Base-by-base conservation (phyloP, 35 echinoderm and acorn worm species). In the Ophioderma brevispina region DNA sequence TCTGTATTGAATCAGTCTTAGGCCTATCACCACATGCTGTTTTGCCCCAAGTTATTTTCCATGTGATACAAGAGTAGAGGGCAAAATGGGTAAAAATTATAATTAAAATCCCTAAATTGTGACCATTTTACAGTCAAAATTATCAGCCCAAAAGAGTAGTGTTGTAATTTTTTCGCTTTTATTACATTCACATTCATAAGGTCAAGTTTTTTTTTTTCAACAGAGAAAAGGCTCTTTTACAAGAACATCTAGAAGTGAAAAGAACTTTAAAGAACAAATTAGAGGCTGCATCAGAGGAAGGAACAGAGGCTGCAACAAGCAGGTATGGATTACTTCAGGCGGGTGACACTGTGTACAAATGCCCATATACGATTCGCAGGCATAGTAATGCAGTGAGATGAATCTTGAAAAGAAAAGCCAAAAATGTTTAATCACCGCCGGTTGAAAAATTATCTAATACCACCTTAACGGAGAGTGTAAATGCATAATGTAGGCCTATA, bases 241-340 rank as follows among this genome's bases (percentile, higher is more conserved):
- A 84, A 50, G 70, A 91, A 50, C 82, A 91, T 78, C 70, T 64
- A 31, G 75, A 91, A 36, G 76, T 86, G 39, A 50, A 85, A 31
- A 42, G 39, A 78, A 83, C 64, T 56, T 59, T 91, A 39, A 38
- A 85, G 75, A 31, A 36, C 19, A 91, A 83, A 86, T 33, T 91
- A 32, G 70, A 79, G 36, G 90, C 70, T 59, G 90, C 90, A 28
- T 32, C 82, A 17, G 82, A 85, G 32, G 41, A 33, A 28, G 82
- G 70, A 6, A 31, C n/a, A 80, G 37, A 79, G 37, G 1, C 33
- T 80, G 33, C 76, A 77, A 77, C 6, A 35, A 37, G 17, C 34
- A 80, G 38, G 78, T 37, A 80, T 33, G 34, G 25, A 8, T 31
- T 77, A 37, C 75, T 25, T 31, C 23, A 10, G 55, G n/a, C 39